A percentile compares a stretch with the other conserved stretches of the same genome.
Evolutionary conservation across 2,113 vertebrate species (phyloP).

Genomic region (Odontesthes bonariensis): DNA sequence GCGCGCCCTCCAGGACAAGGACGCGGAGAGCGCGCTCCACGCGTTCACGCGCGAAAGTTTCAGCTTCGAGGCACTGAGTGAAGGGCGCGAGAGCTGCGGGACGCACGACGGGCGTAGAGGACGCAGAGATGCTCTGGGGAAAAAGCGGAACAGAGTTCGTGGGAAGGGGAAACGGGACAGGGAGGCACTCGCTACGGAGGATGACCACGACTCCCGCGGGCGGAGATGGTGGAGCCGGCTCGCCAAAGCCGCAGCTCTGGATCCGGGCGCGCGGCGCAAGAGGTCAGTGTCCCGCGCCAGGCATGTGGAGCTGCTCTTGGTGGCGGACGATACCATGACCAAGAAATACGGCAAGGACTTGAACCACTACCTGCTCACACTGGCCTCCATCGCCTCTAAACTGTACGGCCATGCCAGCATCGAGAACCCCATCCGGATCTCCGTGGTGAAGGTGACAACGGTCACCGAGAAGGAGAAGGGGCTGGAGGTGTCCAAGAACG

Average conservation of each 20-base stretch:
- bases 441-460: slow-evolving; percentile 90
- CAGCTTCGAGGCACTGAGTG: slow-evolving; percentile 86
- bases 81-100: slow-evolving; percentile 72
- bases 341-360: slow-evolving; percentile 92
- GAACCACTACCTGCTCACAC: slow-evolving; percentile 94
- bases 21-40: slow-evolving; percentile 82
- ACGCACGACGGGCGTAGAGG: slow-evolving; percentile 67
- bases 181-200: not conserved
- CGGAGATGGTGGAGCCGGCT: slow-evolving; percentile 54
- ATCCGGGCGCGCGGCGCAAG: slow-evolving; percentile 59
- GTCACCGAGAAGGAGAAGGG: slow-evolving; percentile 90
- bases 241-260: slow-evolving; percentile 11
- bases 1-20: slow-evolving; percentile 85
- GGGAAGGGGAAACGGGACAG: slow-evolving; percentile 12
- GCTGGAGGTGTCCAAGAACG: slow-evolving; percentile 92
- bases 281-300: slow-evolving; percentile 92
- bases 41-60: slow-evolving; percentile 88
- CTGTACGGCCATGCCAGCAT: slow-evolving; percentile 97
- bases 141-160: slow-evolving; percentile 3
- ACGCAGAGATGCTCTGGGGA: slow-evolving; percentile 51
- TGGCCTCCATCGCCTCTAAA: slow-evolving; percentile 93
- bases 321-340: slow-evolving; percentile 93
- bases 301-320: slow-evolving; percentile 96
- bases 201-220: slow-evolving; percentile 22
- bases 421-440: slow-evolving; percentile 95